These are phyloP conservation scores for Diadegma fenestrale DNA, from an alignment of 2,888 invertebrate genomes.

Conservation along the genomic window DNA sequence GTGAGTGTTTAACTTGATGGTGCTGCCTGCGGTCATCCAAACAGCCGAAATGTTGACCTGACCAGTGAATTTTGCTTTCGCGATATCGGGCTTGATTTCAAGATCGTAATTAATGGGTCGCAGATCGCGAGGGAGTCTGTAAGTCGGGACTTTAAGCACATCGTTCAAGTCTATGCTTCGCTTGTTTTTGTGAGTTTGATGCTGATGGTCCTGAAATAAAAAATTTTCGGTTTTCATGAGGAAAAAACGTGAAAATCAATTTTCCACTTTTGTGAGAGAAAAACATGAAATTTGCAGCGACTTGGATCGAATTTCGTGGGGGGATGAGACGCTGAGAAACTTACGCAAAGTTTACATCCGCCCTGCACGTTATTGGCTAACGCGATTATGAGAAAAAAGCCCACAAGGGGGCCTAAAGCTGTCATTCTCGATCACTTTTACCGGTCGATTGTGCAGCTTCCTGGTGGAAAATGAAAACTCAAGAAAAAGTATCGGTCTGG, in stretches of 20 bases:
- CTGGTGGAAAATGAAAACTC: slow-evolving; percentile 3
- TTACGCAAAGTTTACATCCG: slow-evolving; percentile 50
- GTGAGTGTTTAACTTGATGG: slow-evolving; percentile 89
- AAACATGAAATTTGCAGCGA: too few relatives aligned
- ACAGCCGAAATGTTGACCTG: slow-evolving; percentile 89
- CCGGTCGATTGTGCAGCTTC: slow-evolving; percentile 2
- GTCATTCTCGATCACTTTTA: slow-evolving; percentile 65
- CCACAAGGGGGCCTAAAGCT: slow-evolving; percentile 61
- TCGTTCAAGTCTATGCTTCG: slow-evolving; percentile 91
- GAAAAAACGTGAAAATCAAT: not conserved
- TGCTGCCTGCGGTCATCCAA: slow-evolving; percentile 88
- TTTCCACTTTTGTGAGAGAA: too few relatives aligned
- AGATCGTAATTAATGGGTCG: slow-evolving; percentile 89
- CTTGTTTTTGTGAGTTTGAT: slow-evolving; percentile 61
- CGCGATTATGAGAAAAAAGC: slow-evolving; percentile 34
- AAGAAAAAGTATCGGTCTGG: not conserved
- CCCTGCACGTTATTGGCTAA: slow-evolving; percentile 27
- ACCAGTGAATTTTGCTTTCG: slow-evolving; percentile 89
- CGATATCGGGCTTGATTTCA: slow-evolving; percentile 89
- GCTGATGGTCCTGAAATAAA: slow-evolving; percentile 46
- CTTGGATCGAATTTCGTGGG: too few relatives aligned
- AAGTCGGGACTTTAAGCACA: slow-evolving; percentile 89
- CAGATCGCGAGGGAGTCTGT: slow-evolving; percentile 87
- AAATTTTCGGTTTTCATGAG: slow-evolving; percentile 14
- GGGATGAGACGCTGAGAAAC: slow-evolving; percentile 8